Percentiles rank a stretch among this genome's conserved stretches.
These are phyloP conservation scores for Pipistrellus pygmaeus DNA, from an alignment of 2,797 vertebrate genomes.

Conservation along the genomic window DNA sequence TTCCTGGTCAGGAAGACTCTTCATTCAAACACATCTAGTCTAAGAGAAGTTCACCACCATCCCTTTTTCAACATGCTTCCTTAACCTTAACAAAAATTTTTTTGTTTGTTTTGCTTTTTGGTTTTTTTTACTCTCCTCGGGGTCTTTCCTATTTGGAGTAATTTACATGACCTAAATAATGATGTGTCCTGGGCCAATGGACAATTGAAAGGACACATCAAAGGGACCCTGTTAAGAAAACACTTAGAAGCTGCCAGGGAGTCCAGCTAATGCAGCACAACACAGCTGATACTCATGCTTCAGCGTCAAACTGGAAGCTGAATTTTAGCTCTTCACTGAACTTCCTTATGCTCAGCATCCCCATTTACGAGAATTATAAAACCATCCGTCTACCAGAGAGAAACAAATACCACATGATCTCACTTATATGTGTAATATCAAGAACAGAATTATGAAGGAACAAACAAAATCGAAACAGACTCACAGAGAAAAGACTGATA, in stretches of 20 bases:
- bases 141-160: not conserved
- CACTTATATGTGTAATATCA: not conserved
- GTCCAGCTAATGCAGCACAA: not conserved
- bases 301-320: not conserved
- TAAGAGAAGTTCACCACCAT: too few species aligned
- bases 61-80: not conserved
- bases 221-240: not conserved
- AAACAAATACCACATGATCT: not conserved
- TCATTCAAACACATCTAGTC: not conserved
- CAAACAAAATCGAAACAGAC: not conserved
- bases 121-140: not conserved
- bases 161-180: conserved; percentile 35
- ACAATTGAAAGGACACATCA: conserved; percentile 10
- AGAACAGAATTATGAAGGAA: not conserved
- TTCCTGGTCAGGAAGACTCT: not conserved
- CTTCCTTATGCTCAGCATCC: too few species aligned
- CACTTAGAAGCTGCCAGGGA: not conserved
- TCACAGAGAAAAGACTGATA: not conserved
- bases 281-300: not conserved
- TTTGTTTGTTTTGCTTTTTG: not conserved
- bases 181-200: not conserved
- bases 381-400: not conserved
- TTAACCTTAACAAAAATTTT: not conserved
- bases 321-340: not conserved
- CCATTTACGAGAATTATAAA: not conserved